These are phyloP conservation scores for Nesoenas mayeri DNA, from an alignment of 2,113 vertebrate species.

Conservation along the genomic window DNA sequence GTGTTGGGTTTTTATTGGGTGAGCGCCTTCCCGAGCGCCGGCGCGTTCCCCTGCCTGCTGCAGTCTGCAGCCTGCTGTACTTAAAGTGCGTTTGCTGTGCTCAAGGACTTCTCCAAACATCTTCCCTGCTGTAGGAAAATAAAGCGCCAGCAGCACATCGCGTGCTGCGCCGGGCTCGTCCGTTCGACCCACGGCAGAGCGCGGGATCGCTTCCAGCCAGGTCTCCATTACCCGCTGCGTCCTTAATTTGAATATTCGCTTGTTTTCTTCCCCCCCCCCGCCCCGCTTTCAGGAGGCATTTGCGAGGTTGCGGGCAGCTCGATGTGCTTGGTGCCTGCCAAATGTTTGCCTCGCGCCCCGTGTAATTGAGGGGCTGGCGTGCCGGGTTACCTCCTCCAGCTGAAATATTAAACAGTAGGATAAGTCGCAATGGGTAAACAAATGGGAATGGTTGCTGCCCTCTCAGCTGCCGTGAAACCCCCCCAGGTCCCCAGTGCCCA, in stretches of 20 bases:
- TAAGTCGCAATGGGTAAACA: slow-evolving; percentile 32
- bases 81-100: slow-evolving; percentile 25
- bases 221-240: slow-evolving; percentile 51
- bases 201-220: slow-evolving; percentile 40
- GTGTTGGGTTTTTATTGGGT: neutral
- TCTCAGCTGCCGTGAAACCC: neutral
- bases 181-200: neutral
- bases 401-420: slow-evolving; percentile 66
- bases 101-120: slow-evolving; percentile 58
- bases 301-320: slow-evolving; percentile 22
- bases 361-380: slow-evolving; percentile 54
- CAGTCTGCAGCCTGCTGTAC: slow-evolving; percentile 21
- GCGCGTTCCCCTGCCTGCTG: neutral
- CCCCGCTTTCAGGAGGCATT: slow-evolving; percentile 27
- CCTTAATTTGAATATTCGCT: slow-evolving; percentile 41
- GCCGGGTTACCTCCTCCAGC: slow-evolving; percentile 25
- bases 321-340: slow-evolving; percentile 49
- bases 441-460: neutral
- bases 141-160: neutral
- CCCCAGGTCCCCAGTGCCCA: accelerated
- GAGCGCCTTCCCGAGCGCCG: neutral
- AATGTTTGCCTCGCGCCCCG: slow-evolving; percentile 38
- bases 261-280: neutral
- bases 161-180: neutral
- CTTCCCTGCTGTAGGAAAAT: neutral